phyloP scores from a whole-genome alignment of 2,113 vertebrate genomes.

The Budorcas taxicolor region DNA sequence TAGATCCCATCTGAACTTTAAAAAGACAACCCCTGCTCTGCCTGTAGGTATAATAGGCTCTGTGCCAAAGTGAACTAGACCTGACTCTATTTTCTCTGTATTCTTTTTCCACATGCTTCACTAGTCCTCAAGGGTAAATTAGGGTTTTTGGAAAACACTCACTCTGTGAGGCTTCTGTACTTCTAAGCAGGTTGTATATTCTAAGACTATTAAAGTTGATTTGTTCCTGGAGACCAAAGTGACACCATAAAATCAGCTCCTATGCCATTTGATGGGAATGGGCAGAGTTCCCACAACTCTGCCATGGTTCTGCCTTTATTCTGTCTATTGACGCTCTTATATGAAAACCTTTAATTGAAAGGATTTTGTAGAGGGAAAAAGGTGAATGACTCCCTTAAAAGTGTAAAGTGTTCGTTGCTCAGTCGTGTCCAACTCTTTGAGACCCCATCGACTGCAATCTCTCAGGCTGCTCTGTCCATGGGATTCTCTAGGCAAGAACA shows the following conservation, averaged over 20 bases:
- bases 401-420: background rate
- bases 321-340: background rate
- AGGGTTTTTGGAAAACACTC: background rate
- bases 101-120: background rate
- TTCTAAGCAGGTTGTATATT: background rate
- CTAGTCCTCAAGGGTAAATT: background rate
- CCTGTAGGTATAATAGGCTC: background rate
- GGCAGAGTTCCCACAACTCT: background rate
- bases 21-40: background rate
- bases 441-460: no score
- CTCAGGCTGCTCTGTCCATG: no score
- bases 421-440: no score
- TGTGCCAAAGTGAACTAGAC: background rate
- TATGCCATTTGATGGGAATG: accelerated
- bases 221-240: background rate
- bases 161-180: background rate
- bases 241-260: background rate
- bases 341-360: background rate
- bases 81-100: background rate
- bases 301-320: background rate
- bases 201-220: background rate
- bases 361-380: background rate
- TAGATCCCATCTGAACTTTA: background rate
- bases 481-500: no score
- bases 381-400: background rate